A percentile compares a stretch with the other conserved stretches of the same genome.
Conservation (phyloP, 2,113 vertebrate genomes). For the Porphyrio hochstetteri region DNA sequence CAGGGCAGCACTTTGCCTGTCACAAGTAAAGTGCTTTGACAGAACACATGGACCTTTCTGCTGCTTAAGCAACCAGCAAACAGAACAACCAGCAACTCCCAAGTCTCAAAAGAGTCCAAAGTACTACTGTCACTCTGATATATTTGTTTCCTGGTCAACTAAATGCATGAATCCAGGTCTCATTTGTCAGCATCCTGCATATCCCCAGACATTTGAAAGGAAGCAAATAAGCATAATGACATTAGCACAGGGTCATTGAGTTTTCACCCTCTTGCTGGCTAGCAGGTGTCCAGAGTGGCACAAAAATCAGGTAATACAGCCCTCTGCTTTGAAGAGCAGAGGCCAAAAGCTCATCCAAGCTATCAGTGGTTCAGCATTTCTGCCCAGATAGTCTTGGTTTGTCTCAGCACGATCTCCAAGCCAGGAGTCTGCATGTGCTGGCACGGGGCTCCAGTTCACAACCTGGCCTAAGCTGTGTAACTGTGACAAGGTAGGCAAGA, state of each 20-base stretch:
- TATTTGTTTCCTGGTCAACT: constrained; percentile 41
- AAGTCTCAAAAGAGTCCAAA: neutral
- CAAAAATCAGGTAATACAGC: neutral
- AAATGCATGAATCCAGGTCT: constrained; percentile 18
- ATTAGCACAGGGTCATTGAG: neutral
- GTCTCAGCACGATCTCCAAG: neutral
- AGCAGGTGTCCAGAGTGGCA: neutral
- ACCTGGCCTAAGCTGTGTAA: accelerated
- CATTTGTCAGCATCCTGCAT: constrained; percentile 26
- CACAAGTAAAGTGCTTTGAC: constrained; percentile 58
- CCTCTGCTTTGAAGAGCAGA: neutral
- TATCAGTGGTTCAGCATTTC: neutral
- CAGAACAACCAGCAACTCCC: neutral
- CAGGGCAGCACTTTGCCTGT: constrained; percentile 60
- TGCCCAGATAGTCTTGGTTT: neutral
- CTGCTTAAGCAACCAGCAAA: constrained; percentile 15
- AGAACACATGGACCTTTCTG: constrained; percentile 42
- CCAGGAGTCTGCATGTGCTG: no score
- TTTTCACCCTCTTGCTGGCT: neutral
- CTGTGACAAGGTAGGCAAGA: neutral
- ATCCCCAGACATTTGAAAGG: constrained; percentile 18
- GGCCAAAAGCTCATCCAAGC: neutral
- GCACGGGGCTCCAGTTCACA: neutral
- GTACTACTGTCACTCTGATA: neutral
- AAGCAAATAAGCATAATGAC: constrained; percentile 47